A percentile compares a stretch with the other conserved stretches of the same genome.
Evolutionary conservation across 1,140 invertebrate species (phyloP).

Genomic region (Drosophila orena): DNA sequence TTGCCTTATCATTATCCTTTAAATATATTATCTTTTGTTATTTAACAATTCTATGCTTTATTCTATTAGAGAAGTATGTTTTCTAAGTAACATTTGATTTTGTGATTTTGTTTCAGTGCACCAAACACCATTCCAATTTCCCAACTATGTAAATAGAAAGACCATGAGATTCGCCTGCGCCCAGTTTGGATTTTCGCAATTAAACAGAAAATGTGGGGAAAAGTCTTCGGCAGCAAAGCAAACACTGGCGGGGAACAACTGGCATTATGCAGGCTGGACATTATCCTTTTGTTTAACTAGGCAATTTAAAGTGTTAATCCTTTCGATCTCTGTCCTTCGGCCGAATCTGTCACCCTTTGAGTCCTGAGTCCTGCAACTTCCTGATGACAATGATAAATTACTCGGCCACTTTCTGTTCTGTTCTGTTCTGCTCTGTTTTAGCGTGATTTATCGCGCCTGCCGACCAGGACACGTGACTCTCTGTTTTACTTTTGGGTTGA

Average conservation of each 20-base stretch:
- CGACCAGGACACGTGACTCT: constrained; percentile 73
- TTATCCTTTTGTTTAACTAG: constrained; percentile 67
- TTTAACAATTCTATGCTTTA: too few relatives aligned
- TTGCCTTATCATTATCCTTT: too few relatives aligned
- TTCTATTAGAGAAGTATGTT: too few relatives aligned
- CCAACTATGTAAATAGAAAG: constrained; percentile 33
- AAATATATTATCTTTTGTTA: too few relatives aligned
- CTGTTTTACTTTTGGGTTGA: constrained; percentile 63
- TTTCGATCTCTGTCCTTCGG: constrained; percentile 58
- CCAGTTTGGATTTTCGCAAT: constrained; percentile 36
- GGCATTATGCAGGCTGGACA: constrained; percentile 30
- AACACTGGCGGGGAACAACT: constrained; percentile 22
- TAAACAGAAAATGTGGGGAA: constrained; percentile 41
- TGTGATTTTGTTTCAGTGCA: neutral
- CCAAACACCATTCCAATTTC: neutral
- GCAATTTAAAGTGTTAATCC: constrained; percentile 77
- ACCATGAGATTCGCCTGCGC: constrained; percentile 11
- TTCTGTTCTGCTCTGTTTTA: constrained; percentile 79
- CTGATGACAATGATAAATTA: constrained; percentile 84
- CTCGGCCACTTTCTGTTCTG: constrained; percentile 71
- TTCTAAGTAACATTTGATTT: too few relatives aligned
- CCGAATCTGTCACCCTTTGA: constrained; percentile 45
- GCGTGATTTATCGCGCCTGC: constrained; percentile 81
- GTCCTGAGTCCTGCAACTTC: constrained; percentile 29
- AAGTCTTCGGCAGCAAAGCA: constrained; percentile 33